Percentiles rank a stretch among this genome's conserved stretches.
Evolutionary conservation across 2,888 invertebrate species (phyloP).

Genomic region (Herminia tarsipennalis): DNA sequence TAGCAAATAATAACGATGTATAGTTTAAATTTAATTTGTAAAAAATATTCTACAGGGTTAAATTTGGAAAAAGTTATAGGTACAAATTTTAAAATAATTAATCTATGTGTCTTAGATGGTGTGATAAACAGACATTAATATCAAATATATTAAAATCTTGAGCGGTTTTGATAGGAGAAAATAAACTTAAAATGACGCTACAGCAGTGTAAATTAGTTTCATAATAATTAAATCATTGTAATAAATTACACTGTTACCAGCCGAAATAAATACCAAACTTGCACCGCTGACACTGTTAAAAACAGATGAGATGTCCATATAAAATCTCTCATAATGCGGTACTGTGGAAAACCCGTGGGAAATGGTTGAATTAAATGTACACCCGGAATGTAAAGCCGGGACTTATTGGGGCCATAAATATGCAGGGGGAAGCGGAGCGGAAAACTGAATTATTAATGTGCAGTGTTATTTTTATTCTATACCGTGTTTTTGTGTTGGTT

Average conservation of each 20-base stretch:
- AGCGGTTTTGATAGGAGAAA: too few species aligned
- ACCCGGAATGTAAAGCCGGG: conserved; percentile 49
- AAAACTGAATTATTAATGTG: conserved; percentile 25
- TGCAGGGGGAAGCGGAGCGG: conserved; percentile 25
- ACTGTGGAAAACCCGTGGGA: conserved; percentile 54
- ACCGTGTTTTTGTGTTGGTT: conserved; percentile 22
- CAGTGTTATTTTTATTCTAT: conserved; percentile 36
- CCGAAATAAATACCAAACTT: conserved; percentile 14
- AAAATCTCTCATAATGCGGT: conserved; percentile 46
- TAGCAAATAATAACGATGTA: too few species aligned
- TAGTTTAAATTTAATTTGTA: too few species aligned
- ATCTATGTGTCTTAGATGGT: too few species aligned
- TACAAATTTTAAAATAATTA: too few species aligned
- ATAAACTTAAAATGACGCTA: too few species aligned
- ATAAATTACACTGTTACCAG: conserved; percentile 5
- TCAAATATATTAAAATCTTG: too few species aligned
- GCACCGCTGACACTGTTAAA: conserved; percentile 33
- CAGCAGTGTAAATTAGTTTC: too few species aligned
- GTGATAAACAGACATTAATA: too few species aligned
- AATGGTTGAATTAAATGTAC: conserved; percentile 63
- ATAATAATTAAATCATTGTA: not conserved
- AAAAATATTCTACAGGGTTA: too few species aligned
- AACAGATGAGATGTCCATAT: conserved; percentile 35
- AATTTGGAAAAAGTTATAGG: too few species aligned
- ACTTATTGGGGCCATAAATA: conserved; percentile 55